A percentile compares a stretch with the other conserved stretches of the same genome.
Evolutionary conservation across 2,888 invertebrate genomes (phyloP).

Genomic region (Tenthredo livida): DNA sequence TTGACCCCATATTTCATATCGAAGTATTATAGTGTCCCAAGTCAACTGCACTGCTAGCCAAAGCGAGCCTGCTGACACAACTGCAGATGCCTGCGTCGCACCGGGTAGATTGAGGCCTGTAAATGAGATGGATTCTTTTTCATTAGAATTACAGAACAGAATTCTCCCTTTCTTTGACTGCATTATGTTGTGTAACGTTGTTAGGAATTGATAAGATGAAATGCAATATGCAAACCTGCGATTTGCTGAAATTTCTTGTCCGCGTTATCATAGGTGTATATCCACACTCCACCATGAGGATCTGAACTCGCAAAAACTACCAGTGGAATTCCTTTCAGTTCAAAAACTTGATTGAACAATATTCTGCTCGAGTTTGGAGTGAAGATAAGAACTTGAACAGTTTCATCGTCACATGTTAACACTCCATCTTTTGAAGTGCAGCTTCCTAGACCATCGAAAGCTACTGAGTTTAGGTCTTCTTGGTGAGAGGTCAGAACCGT

Average conservation of each 20-base stretch:
- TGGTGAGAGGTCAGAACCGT: slow-evolving; percentile 38
- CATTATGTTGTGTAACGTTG: background rate
- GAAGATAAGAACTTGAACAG: slow-evolving; percentile 48
- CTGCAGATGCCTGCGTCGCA: slow-evolving; percentile 60
- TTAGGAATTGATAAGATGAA: background rate
- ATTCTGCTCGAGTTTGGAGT: slow-evolving; percentile 52
- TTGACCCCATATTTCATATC: slow-evolving; percentile 63
- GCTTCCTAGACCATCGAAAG: slow-evolving; percentile 56
- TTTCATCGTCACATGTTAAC: slow-evolving; percentile 55
- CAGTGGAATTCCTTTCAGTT: slow-evolving; percentile 51
- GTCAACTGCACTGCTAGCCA: slow-evolving; percentile 66
- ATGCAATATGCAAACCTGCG: slow-evolving; percentile 14
- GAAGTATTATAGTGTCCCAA: slow-evolving; percentile 64
- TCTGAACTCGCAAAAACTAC: slow-evolving; percentile 57
- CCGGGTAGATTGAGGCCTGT: slow-evolving; percentile 58
- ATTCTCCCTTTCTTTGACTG: background rate
- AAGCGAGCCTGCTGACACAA: slow-evolving; percentile 56
- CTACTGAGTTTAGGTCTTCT: background rate
- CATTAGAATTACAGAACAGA: background rate
- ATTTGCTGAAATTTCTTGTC: slow-evolving; percentile 1
- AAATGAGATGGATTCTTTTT: background rate
- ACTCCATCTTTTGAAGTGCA: slow-evolving; percentile 47
- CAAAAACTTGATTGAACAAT: slow-evolving; percentile 52
- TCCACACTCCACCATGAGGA: slow-evolving; percentile 57
- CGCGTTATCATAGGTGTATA: slow-evolving; percentile 47